Evolutionary conservation across 2,888 invertebrate species (phyloP).

Genomic region (Melikaiella ostensackeni): DNA sequence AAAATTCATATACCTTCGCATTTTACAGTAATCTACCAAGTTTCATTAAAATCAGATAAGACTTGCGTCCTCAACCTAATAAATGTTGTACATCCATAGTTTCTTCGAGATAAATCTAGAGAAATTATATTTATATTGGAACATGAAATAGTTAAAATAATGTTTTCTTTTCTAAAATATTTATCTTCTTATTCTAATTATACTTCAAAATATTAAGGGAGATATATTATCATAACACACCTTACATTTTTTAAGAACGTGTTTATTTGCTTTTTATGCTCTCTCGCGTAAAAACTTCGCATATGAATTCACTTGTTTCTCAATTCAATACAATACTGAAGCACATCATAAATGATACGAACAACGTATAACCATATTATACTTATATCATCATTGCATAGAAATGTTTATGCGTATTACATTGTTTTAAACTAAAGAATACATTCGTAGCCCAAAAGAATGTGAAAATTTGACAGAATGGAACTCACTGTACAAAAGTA

Average conservation of each 20-base stretch:
- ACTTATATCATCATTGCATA: not conserved
- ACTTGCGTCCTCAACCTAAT: too few relatives aligned
- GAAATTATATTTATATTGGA: too few relatives aligned
- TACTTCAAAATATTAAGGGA: not conserved
- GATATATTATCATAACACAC: not conserved
- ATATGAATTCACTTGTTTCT: constrained; percentile 54
- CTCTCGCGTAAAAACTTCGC: constrained; percentile 53
- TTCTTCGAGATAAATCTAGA: too few relatives aligned
- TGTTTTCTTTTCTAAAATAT: too few relatives aligned
- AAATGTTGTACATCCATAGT: too few relatives aligned
- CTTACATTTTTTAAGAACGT: constrained; percentile 60
- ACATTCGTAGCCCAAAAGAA: not conserved
- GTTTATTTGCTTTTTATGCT: constrained; percentile 60
- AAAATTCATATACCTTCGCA: too few relatives aligned
- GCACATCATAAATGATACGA: constrained; percentile 68
- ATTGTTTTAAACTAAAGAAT: not conserved
- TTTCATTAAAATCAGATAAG: too few relatives aligned
- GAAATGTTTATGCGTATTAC: not conserved
- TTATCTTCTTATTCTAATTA: too few relatives aligned
- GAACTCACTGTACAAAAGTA: not conserved
- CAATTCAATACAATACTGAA: constrained; percentile 64
- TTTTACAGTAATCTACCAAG: too few relatives aligned
- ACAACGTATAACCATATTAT: constrained; percentile 40
- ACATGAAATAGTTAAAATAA: too few relatives aligned
- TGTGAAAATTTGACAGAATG: constrained; percentile 10